Evolutionary conservation across 2,113 vertebrate genomes (phyloP).

Genomic region (Oxyruncus cristatus): DNA sequence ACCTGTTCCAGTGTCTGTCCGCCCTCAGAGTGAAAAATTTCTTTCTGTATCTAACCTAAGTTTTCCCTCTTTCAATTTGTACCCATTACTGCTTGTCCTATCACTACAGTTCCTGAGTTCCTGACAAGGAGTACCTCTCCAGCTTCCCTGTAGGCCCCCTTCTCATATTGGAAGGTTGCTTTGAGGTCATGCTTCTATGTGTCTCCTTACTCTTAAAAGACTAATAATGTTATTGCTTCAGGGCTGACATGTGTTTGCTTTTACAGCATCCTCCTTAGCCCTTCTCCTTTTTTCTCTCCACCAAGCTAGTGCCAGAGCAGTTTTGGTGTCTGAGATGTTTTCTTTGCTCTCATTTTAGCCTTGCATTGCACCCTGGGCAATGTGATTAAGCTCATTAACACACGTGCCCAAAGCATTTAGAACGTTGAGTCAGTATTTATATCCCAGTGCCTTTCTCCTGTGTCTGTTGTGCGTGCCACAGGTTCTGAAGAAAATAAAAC

Average conservation of each 20-base stretch:
- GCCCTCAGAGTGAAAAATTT: neutral
- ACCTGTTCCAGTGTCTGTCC: neutral
- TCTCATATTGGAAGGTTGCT: neutral
- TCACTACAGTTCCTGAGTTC: neutral
- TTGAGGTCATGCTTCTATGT: neutral
- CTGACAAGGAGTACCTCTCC: neutral
- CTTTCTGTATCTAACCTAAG: too few species aligned
- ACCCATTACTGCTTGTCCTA: neutral
- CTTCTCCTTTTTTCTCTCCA: neutral
- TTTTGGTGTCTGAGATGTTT: neutral
- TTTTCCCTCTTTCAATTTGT: neutral
- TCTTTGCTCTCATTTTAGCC: neutral
- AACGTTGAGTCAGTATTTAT: neutral
- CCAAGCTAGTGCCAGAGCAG: neutral
- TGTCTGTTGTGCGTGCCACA: neutral
- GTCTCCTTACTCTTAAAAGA: neutral
- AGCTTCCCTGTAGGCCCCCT: neutral
- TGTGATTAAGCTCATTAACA: neutral
- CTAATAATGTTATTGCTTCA: neutral
- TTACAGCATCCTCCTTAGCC: neutral
- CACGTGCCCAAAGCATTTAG: neutral
- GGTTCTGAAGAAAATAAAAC: neutral
- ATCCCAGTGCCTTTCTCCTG: neutral
- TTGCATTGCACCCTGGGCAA: neutral
- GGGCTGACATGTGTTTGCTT: rapidly evolving